Evolutionary conservation across 2,797 vertebrate genomes (phyloP), one percentile per base, ranked within the genome.

Genomic region (Micromesistius poutassou): DNA sequence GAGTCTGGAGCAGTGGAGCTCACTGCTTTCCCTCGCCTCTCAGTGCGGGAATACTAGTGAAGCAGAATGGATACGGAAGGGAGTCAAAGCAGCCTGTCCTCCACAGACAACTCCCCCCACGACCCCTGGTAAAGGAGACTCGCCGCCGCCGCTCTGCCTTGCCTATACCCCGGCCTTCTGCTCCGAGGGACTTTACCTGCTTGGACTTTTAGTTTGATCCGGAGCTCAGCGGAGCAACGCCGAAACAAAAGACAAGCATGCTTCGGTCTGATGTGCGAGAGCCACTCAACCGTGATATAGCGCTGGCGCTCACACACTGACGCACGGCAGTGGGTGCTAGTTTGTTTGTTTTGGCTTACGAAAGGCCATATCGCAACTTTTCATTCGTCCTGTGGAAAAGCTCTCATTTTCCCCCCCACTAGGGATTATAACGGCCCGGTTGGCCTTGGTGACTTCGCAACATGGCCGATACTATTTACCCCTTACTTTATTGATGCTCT

Each of bases 71-170:
- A 97, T 89, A 96, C 96, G 92, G 96, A 97, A 94, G 96, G 95
- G 95, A 95, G 95, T 95, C 96, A 95, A 93, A 95, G 93, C 93
- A 96, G 95, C 95, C 94, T 96, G 94, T 95, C 96, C 93, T 95
- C 96, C 92, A 94, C 95, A 93, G 96, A 96, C 94, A 90, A 90
- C 93, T 97, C 96, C 90, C 96, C 96, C 91, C 96, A 96, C 95
- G 96, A 97, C 89, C 96, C 96, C 91, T 97, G 96, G 96, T 97
- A 92, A 93, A 76, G 77, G 33, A 66, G 25, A 22, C 72, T 80
- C 80, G 77, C 82, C 35, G 72, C 25, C 77, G 82, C 72, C 66
- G 79, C 40, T 36, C 30, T 30, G 76, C 81, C 84, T 83, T 80
- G 82, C 76, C 77, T 83, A 82, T 85, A 86, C 78, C 85, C 85